Conservation (phyloP, 2,888 invertebrate genomes). For the Scrobipalpa costella region DNA sequence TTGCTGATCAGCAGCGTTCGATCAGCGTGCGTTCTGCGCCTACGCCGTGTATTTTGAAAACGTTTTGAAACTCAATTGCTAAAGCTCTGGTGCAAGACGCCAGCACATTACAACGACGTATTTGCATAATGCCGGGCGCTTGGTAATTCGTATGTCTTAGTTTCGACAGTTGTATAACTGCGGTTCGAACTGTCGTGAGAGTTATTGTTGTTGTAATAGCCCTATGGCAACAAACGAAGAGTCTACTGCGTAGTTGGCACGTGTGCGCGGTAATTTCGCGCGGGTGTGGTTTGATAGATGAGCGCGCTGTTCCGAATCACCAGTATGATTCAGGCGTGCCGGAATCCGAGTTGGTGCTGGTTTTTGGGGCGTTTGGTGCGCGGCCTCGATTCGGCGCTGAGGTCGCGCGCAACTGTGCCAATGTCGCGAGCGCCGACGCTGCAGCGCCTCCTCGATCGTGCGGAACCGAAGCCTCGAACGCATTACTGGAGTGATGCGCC, state of each 20-base stretch:
- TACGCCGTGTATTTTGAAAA: constrained; percentile 70
- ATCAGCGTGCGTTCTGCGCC: constrained; percentile 51
- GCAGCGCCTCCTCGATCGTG: constrained; percentile 60
- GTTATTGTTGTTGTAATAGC: constrained; percentile 43
- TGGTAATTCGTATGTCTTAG: constrained; percentile 59
- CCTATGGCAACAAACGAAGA: constrained; percentile 40
- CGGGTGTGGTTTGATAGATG: constrained; percentile 54
- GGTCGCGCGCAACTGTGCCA: constrained; percentile 79
- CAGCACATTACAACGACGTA: constrained; percentile 68
- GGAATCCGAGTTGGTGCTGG: constrained; percentile 67
- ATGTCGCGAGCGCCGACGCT: constrained; percentile 60
- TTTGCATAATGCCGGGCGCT: constrained; percentile 76
- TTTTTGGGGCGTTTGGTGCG: constrained; percentile 73
- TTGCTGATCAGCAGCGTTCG: constrained; percentile 49
- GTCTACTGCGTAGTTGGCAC: constrained; percentile 63
- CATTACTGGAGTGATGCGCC: constrained; percentile 35
- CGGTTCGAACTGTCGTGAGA: constrained; percentile 45
- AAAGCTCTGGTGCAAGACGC: constrained; percentile 75
- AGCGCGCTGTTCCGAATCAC: constrained; percentile 58
- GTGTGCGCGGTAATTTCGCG: constrained; percentile 49
- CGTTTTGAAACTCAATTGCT: constrained; percentile 75
- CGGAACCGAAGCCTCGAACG: constrained; percentile 59
- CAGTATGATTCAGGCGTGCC: constrained; percentile 71
- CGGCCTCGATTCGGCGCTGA: constrained; percentile 66
- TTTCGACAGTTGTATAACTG: constrained; percentile 66